phyloP scores from a whole-genome alignment of 2,797 vertebrate genomes.

The Manis javanica region DNA sequence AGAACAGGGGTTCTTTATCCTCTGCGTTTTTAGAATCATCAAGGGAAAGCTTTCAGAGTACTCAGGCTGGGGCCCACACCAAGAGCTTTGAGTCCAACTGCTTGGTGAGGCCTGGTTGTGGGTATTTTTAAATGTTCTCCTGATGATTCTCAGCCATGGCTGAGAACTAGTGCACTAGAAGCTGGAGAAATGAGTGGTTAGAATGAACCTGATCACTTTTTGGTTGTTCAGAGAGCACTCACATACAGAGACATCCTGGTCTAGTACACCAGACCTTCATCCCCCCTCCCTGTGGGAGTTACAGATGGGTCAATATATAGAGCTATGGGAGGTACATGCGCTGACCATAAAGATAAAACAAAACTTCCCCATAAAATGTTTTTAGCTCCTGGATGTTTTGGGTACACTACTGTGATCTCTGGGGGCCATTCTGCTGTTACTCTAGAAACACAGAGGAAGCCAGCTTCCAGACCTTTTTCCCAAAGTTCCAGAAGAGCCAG shows the following conservation, averaged over 20 bases:
- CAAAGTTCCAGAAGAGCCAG: too few species aligned
- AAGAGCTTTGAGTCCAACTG: neutral
- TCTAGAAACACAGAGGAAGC: too few species aligned
- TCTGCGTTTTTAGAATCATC: slow-evolving; percentile 12
- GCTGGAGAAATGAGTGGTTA: neutral
- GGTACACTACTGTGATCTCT: too few species aligned
- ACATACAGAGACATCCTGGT: neutral
- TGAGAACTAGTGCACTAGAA: neutral
- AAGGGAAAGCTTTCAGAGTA: neutral
- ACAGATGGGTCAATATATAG: too few species aligned
- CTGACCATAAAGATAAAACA: too few species aligned
- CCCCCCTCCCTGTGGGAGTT: too few species aligned
- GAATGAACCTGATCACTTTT: neutral
- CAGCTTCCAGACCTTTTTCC: too few species aligned
- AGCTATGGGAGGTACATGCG: too few species aligned
- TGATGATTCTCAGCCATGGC: neutral
- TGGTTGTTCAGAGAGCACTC: neutral
- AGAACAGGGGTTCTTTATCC: neutral
- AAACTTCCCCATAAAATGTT: too few species aligned
- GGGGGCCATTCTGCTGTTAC: too few species aligned
- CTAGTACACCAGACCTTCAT: too few species aligned
- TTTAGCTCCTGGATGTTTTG: too few species aligned
- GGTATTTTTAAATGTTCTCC: neutral
- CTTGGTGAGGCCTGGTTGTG: neutral
- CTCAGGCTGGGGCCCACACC: neutral